These are phyloP conservation scores for Molothrus ater DNA, from an alignment of 2,797 vertebrate species.

Conservation along the genomic window DNA sequence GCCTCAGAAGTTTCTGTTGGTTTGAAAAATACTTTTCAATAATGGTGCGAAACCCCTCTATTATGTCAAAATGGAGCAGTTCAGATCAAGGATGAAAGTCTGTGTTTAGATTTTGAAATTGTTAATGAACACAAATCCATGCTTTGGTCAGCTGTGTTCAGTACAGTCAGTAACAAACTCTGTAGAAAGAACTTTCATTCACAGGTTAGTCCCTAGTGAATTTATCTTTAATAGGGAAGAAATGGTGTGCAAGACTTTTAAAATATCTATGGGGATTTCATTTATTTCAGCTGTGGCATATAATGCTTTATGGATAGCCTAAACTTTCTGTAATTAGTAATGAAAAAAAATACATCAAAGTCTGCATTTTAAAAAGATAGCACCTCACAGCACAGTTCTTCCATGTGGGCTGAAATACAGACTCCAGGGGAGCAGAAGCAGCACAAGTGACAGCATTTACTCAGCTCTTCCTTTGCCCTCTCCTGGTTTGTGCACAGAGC, in stretches of 20 bases:
- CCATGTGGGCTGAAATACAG: not conserved
- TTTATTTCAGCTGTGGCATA: not conserved
- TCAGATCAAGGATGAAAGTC: not conserved
- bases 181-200: not conserved
- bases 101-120: not conserved
- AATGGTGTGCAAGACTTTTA: not conserved
- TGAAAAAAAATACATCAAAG: not conserved
- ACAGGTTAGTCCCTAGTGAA: not conserved
- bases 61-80: not conserved
- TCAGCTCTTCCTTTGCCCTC: constrained; percentile 36
- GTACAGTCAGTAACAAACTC: not conserved
- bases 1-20: not conserved
- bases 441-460: not conserved
- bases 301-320: not conserved
- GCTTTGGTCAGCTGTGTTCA: not conserved
- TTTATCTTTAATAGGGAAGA: not conserved
- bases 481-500: not conserved
- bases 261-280: not conserved
- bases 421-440: not conserved
- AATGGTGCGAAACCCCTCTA: not conserved
- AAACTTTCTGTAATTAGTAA: not conserved
- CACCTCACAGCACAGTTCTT: not conserved
- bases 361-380: not conserved
- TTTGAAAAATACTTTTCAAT: not conserved
- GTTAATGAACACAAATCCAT: not conserved